Conservation (phyloP, 2,113 vertebrate genomes). For the Electrona antarctica region DNA sequence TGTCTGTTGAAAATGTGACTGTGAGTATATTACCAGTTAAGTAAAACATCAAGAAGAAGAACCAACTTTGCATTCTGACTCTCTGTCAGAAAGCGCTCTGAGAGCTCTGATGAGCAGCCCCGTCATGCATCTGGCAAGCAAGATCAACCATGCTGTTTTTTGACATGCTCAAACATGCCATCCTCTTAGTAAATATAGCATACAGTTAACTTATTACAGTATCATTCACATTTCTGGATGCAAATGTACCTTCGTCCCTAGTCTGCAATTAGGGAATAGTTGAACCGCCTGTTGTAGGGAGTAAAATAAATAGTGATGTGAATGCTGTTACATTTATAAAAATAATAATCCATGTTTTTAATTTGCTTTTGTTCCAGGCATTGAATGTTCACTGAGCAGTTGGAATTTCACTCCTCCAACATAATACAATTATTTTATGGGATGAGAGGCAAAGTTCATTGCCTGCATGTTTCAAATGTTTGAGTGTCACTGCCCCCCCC, state of each 20-base stretch:
- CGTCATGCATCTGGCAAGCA: neutral
- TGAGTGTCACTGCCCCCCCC: too few species aligned
- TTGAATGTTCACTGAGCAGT: neutral
- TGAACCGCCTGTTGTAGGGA: slow-evolving; percentile 57
- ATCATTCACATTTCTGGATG: neutral
- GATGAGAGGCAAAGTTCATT: too few species aligned
- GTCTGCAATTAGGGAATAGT: slow-evolving; percentile 67
- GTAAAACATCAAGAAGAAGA: neutral
- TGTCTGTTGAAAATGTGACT: neutral
- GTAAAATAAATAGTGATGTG: slow-evolving; percentile 23
- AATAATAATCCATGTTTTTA: neutral
- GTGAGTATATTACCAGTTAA: slow-evolving; percentile 12
- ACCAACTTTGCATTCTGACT: neutral
- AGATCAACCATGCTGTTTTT: slow-evolving; percentile 44
- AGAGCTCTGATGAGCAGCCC: slow-evolving; percentile 1
- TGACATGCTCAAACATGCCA: slow-evolving; percentile 13
- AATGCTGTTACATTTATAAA: slow-evolving; percentile 19
- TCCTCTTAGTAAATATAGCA: neutral
- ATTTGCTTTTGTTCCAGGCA: neutral
- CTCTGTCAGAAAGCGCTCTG: neutral
- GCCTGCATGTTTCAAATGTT: too few species aligned
- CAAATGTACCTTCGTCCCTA: slow-evolving; percentile 68
- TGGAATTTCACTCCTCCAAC: too few species aligned
- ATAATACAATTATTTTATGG: too few species aligned
- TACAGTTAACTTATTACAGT: neutral